A percentile compares a stretch with the other conserved stretches of the same genome.
phyloP scores from a whole-genome alignment of 2,888 invertebrate species.

The Spilarctia lutea region DNA sequence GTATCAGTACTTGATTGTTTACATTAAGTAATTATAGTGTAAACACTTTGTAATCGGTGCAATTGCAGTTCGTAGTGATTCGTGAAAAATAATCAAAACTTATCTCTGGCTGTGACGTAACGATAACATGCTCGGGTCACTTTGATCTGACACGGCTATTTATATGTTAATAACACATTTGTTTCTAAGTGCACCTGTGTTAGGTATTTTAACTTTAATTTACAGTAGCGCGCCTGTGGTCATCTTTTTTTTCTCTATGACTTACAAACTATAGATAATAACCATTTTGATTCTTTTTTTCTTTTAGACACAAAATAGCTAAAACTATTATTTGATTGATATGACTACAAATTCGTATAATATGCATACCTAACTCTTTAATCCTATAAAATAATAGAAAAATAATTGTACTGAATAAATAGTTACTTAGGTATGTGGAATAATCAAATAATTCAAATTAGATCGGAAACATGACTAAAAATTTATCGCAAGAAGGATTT shows the following conservation, averaged over 20 bases:
- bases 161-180: conserved; percentile 20
- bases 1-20: conserved; percentile 40
- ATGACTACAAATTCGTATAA: neutral
- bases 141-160: conserved; percentile 50
- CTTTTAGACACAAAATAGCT: neutral
- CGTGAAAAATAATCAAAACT: conserved; percentile 23
- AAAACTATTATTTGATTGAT: neutral
- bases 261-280: neutral
- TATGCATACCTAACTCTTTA: too few relatives aligned
- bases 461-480: neutral
- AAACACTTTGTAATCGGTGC: conserved; percentile 47
- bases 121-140: conserved; percentile 55
- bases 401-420: too few relatives aligned
- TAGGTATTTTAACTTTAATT: neutral
- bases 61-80: conserved; percentile 39
- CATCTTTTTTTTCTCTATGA: neutral
- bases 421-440: too few relatives aligned
- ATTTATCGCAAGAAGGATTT: neutral
- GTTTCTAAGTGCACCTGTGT: conserved; percentile 31
- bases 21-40: conserved; percentile 43
- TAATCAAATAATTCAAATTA: neutral
- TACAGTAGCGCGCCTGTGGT: neutral
- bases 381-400: too few relatives aligned
- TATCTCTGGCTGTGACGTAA: conserved; percentile 37
- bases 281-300: too few relatives aligned